Percentiles rank a stretch among this genome's conserved stretches.
phyloP scores from a whole-genome alignment of 2,113 vertebrate species.

The Gymnorhina tibicen region DNA sequence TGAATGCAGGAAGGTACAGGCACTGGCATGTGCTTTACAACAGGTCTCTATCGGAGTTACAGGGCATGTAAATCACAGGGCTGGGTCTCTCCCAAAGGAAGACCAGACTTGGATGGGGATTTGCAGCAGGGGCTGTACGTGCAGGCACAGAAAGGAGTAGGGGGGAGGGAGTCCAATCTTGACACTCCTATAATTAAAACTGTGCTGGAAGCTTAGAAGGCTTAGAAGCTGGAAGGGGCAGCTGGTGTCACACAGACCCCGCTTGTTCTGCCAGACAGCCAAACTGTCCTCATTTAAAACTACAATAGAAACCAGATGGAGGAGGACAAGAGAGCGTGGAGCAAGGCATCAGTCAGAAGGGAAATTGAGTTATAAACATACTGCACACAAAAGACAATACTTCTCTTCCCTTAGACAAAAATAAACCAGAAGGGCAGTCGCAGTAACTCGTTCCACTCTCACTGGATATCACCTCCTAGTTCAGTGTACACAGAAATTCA shows the following conservation, averaged over 20 bases:
- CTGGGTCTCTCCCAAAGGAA: neutral
- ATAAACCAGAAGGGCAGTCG: conserved; percentile 1
- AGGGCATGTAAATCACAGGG: neutral
- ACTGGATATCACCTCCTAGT: neutral
- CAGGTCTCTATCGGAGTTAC: neutral
- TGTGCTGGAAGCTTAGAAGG: conserved; percentile 22
- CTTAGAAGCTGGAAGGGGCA: conserved; percentile 57
- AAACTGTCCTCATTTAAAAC: conserved; percentile 59
- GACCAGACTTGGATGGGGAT: neutral
- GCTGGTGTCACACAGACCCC: conserved; percentile 53
- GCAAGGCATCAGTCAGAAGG: conserved; percentile 35
- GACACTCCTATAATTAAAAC: conserved; percentile 52
- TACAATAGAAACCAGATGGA: conserved; percentile 73
- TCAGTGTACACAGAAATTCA: neutral
- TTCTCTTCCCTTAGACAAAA: conserved; percentile 50
- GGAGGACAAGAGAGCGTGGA: neutral
- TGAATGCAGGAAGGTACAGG: neutral
- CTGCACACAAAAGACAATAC: conserved; percentile 52
- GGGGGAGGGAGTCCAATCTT: neutral
- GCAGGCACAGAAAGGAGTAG: neutral
- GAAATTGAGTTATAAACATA: conserved; percentile 60
- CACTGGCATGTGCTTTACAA: neutral
- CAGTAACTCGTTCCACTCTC: conserved; percentile 13
- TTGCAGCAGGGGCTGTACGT: neutral
- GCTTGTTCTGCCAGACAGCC: conserved; percentile 54